phyloP scores from a whole-genome alignment of 2,113 vertebrate genomes.

The Ochotona curzoniae region DNA sequence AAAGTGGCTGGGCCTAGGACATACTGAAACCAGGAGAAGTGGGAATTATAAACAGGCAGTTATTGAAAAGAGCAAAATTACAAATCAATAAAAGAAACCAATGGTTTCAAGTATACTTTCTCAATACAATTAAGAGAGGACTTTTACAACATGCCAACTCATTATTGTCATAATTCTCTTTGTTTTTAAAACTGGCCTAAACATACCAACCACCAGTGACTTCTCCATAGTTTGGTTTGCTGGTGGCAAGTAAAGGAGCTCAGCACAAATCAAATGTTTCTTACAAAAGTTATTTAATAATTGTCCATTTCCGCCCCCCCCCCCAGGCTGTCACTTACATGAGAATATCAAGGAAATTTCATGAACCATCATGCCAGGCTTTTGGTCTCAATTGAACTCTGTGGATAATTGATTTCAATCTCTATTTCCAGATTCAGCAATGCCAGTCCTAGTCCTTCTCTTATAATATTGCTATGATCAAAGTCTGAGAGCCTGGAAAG shows the following conservation, averaged over 20 bases:
- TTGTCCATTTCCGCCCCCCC: too few species aligned
- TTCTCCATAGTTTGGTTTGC: not conserved
- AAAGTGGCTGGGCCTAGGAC: too few species aligned
- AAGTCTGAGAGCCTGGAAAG: not conserved
- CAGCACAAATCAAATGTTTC: not conserved
- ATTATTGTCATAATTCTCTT: too few species aligned
- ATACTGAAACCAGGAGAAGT: too few species aligned
- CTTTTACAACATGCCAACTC: too few species aligned
- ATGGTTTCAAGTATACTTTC: too few species aligned
- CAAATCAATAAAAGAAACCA: too few species aligned
- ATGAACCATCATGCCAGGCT: not conserved
- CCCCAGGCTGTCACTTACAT: too few species aligned
- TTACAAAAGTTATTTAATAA: not conserved
- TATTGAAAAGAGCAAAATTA: too few species aligned
- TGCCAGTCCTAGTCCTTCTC: not conserved
- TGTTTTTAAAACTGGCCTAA: too few species aligned
- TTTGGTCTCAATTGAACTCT: not conserved
- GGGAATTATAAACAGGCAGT: too few species aligned
- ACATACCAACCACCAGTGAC: not conserved
- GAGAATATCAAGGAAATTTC: not conserved
- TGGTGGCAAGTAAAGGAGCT: not conserved
- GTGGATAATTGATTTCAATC: not conserved
- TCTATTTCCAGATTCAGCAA: not conserved
- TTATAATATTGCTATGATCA: not conserved
- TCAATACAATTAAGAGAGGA: too few species aligned